A percentile compares a stretch with the other conserved stretches of the same genome.
Conservation (phyloP, 2,113 vertebrate species). For the Gila orcuttii region DNA sequence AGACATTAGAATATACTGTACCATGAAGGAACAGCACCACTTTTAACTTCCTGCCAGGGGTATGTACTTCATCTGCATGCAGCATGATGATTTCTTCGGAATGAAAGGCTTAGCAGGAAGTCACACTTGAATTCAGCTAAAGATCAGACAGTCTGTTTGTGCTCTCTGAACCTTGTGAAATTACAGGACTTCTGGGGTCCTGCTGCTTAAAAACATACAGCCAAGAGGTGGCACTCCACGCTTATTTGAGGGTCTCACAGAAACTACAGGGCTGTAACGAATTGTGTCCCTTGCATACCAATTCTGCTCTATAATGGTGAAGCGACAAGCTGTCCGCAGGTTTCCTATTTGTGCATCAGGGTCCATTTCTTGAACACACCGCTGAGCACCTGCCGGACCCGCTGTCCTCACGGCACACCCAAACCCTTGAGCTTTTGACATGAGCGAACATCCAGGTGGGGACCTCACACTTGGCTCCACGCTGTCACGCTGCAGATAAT, state of each 20-base stretch:
- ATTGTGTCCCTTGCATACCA: conserved; percentile 54
- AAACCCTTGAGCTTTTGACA: conserved; percentile 56
- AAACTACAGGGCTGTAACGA: conserved; percentile 50
- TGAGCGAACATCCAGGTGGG: conserved; percentile 48
- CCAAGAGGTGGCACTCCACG: conserved; percentile 73
- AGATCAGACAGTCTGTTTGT: conserved; percentile 14
- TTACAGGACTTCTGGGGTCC: conserved; percentile 14
- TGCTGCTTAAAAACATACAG: conserved; percentile 48
- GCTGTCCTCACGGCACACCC: conserved; percentile 61
- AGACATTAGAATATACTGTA: conserved; percentile 37
- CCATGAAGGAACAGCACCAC: conserved; percentile 17
- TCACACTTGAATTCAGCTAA: conserved; percentile 3
- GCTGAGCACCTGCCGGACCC: conserved; percentile 66
- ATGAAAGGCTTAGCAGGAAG: conserved; percentile 14
- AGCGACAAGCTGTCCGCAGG: conserved; percentile 60
- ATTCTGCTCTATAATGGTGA: conserved; percentile 42
- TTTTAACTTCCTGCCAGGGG: conserved; percentile 29
- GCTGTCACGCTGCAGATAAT: conserved; percentile 63
- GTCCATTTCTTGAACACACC: conserved; percentile 61
- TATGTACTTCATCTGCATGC: conserved; percentile 29
- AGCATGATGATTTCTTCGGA: conserved; percentile 3
- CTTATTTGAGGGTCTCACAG: conserved; percentile 60
- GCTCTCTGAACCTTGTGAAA: conserved; percentile 10
- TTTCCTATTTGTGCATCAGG: conserved; percentile 42
- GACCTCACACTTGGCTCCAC: conserved; percentile 42